A percentile compares a stretch with the other conserved stretches of the same genome.
Evolutionary conservation across 1,140 invertebrate species (phyloP).

Genomic region (Zaprionus ornatus): DNA sequence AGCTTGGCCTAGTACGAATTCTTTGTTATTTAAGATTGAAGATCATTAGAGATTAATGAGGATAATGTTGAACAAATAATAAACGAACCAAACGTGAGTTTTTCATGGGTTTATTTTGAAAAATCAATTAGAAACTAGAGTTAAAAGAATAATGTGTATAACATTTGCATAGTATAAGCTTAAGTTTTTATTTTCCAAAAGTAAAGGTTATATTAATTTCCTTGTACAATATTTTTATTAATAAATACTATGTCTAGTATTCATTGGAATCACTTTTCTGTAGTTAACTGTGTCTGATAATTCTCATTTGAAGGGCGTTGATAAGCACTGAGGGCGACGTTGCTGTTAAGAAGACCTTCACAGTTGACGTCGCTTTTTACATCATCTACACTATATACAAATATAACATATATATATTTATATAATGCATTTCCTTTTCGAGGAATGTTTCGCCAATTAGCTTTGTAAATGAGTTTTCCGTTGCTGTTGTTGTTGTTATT

Average conservation of each 20-base stretch:
- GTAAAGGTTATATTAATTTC: too few species aligned
- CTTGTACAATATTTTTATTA: too few species aligned
- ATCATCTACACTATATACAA: not conserved
- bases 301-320: not conserved
- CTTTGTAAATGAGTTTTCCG: conserved; percentile 4
- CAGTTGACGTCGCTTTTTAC: not conserved
- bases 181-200: too few species aligned
- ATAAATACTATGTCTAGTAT: not conserved
- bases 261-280: not conserved
- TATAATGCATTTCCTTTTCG: not conserved
- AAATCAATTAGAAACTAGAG: too few species aligned
- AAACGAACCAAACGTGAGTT: too few species aligned
- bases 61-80: not conserved
- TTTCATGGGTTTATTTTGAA: too few species aligned
- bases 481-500: too few species aligned
- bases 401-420: not conserved
- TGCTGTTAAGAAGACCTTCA: not conserved
- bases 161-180: too few species aligned
- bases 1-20: not conserved
- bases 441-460: not conserved
- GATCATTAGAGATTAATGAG: not conserved
- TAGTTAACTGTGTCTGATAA: not conserved
- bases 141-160: too few species aligned
- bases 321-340: not conserved
- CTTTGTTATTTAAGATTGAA: not conserved